phyloP scores from a whole-genome alignment of 2,113 vertebrate genomes.

The Takifugu flavidus region DNA sequence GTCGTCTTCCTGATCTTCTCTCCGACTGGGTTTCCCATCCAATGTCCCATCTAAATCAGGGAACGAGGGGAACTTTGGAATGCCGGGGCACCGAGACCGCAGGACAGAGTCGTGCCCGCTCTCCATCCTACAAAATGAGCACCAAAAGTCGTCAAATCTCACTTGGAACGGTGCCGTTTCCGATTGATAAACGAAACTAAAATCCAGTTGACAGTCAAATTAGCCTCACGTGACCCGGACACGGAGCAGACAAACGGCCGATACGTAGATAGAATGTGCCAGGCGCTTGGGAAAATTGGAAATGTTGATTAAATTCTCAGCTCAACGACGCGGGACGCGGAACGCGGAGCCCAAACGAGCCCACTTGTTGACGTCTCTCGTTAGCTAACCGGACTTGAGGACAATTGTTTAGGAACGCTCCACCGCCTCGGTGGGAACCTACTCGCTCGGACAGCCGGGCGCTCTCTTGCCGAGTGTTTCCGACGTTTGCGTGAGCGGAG shows the following conservation, averaged over 20 bases:
- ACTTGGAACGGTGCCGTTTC: neutral
- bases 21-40: conserved; percentile 15
- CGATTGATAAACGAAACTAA: conserved; percentile 24
- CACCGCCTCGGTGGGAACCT: neutral
- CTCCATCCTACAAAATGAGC: conserved; percentile 58
- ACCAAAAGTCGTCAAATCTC: neutral
- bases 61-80: conserved; percentile 15
- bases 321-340: no score
- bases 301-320: no score
- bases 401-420: neutral
- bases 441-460: neutral
- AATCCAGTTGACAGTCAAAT: conserved; percentile 26
- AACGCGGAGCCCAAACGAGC: conserved; percentile 23
- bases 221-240: conserved; percentile 45
- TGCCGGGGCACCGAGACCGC: conserved; percentile 33
- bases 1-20: conserved; percentile 17
- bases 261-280: neutral
- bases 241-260: conserved; percentile 6
- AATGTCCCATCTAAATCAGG: conserved; percentile 35
- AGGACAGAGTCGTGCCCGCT: conserved; percentile 26
- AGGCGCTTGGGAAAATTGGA: neutral
- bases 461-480: neutral
- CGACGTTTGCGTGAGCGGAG: no score
- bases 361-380: conserved; percentile 27
- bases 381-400: conserved; percentile 1